Base-by-base conservation (phyloP, 2,888 invertebrate species). In the Scotopteryx bipunctaria region DNA sequence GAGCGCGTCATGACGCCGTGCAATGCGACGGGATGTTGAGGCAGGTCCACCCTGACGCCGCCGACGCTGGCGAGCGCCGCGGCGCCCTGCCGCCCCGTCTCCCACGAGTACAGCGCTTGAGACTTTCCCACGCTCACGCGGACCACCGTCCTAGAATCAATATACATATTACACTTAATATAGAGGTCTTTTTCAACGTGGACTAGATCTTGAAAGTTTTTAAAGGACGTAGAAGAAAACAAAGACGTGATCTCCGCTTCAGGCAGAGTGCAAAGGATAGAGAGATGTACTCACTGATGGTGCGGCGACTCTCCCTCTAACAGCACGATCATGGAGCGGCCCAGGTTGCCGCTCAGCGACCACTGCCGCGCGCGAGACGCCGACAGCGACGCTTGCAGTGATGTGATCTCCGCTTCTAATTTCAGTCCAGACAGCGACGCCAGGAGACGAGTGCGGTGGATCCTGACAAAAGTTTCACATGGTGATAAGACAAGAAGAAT, bases 1-100 rank as follows among this genome's bases (percentile, higher is more conserved):
- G 98, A 97, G 64, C 99, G 92, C 0, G 97, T 97, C 94, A 99
- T 98, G 95, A 99, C 99, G 41, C 98, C 99, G 84, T 99, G 99
- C 64, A 99, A 89, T 4, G 97, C 98, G 0, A 99, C 98, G 0
- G 99, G 99, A 89, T 99, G 99, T 84, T 99, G 99, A 2, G 99
- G 99, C 73, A 99, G 97, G 82, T 99, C 98, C 46, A 99, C 95
- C 59, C 96, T 94, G 0, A 99, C 95, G 8, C 95, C 95, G 0
- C 98, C 99, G 45, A 99, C 93, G 5, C 96, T 96, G 5, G 97
- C 86, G 49, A 98, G 95, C 94, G 70, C 94, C 83, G 69, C 93
- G 91, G 95, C 64, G 94, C 93, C 76, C 94, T 41, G 95, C 93
- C 76, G 63, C 19, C 94, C 93, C 43, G 93, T 93, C 69, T 87